phyloP scores from a whole-genome alignment of 2,888 invertebrate species.

The Cepaea hortensis region DNA sequence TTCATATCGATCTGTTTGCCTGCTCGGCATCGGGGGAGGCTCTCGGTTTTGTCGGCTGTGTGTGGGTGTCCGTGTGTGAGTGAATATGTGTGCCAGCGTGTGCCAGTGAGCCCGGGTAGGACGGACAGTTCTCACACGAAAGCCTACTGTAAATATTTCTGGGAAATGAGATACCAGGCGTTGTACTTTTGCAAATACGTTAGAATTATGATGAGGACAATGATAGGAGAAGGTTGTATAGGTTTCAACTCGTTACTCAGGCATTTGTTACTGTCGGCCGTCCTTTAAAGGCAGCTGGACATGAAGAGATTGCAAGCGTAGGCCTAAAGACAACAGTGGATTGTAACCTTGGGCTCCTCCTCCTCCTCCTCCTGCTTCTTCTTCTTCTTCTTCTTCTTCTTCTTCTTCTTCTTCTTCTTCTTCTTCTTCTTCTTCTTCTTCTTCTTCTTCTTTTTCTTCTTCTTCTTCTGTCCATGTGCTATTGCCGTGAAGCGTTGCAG shows the following conservation, averaged over 20 bases:
- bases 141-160: no score
- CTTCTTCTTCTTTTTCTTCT: conserved; percentile 3
- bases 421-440: conserved; percentile 7
- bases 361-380: not conserved
- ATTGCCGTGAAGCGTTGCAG: no score
- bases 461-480: not conserved
- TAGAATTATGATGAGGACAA: no score
- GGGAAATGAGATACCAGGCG: not conserved
- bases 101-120: not conserved
- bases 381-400: conserved; percentile 7
- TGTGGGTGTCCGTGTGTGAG: not conserved
- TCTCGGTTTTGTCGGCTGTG: not conserved
- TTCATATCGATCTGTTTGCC: not conserved
- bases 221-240: no score
- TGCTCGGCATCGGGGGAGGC: not conserved
- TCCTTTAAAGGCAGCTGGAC: no score
- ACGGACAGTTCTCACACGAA: not conserved
- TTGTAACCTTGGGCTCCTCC: no score
- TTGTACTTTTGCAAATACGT: not conserved
- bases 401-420: conserved; percentile 7
- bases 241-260: not conserved
- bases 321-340: no score
- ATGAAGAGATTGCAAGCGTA: no score
- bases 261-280: no score
- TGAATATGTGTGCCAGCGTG: not conserved